A percentile compares a stretch with the other conserved stretches of the same genome.
These are phyloP conservation scores for Neolamprologus caudopunctatus DNA, from an alignment of 2,113 vertebrate genomes.

Conservation along the genomic window DNA sequence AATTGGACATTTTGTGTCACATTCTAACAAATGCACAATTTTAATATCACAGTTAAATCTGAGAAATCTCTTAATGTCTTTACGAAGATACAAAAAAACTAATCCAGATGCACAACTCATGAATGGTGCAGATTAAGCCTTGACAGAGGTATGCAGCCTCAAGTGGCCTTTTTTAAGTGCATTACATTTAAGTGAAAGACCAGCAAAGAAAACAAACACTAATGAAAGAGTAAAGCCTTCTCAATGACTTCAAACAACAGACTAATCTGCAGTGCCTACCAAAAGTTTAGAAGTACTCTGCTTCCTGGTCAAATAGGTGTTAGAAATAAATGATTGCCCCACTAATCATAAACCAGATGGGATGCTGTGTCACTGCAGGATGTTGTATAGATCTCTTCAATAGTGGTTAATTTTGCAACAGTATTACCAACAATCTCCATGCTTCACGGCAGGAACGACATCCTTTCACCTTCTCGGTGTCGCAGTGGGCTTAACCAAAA, in stretches of 20 bases:
- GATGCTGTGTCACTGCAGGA: not conserved
- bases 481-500: not conserved
- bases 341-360: not conserved
- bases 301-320: not conserved
- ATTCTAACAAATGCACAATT: not conserved
- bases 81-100: not conserved
- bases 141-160: not conserved
- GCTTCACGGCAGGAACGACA: not conserved
- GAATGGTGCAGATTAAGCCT: not conserved
- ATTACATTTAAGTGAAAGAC: not conserved
- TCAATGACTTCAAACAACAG: not conserved
- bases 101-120: not conserved
- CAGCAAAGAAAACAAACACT: not conserved
- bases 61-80: not conserved
- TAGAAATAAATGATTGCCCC: not conserved
- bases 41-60: not conserved
- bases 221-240: not conserved
- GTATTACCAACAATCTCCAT: not conserved
- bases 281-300: not conserved
- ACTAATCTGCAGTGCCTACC: not conserved
- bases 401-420: not conserved
- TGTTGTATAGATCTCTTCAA: not conserved
- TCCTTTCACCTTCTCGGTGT: not conserved
- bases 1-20: not conserved
- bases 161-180: not conserved